Percentiles rank a stretch among this genome's conserved stretches.
Evolutionary conservation across 2,113 vertebrate species (phyloP).

Genomic region (Oryctolagus cuniculus): DNA sequence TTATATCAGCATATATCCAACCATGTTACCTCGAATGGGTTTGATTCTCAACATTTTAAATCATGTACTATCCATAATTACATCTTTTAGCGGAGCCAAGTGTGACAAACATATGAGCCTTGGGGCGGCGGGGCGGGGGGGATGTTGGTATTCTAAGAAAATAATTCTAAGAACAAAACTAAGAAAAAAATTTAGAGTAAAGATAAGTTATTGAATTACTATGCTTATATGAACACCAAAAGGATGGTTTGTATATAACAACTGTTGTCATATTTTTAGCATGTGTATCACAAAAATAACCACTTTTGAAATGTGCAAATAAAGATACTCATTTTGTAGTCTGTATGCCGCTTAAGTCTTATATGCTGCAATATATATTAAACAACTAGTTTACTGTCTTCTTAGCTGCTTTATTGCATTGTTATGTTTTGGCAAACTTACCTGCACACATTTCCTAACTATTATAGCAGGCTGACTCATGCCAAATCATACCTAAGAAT

Average conservation of each 20-base stretch:
- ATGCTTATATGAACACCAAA: slow-evolving; percentile 25
- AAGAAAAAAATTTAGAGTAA: not conserved
- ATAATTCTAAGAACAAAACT: not conserved
- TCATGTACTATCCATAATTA: not conserved
- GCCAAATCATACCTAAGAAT: slow-evolving; percentile 57
- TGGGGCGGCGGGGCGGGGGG: no score
- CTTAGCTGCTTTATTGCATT: slow-evolving; percentile 43
- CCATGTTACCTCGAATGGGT: not conserved
- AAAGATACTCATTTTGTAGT: slow-evolving; percentile 41
- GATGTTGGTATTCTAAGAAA: slow-evolving; percentile 34
- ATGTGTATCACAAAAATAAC: slow-evolving; percentile 49
- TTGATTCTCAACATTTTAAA: slow-evolving; percentile 11
- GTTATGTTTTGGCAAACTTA: slow-evolving; percentile 28
- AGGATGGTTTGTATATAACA: not conserved
- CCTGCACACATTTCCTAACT: not conserved
- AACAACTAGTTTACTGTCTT: not conserved
- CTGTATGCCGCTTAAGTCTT: not conserved
- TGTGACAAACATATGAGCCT: not conserved
- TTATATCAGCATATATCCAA: not conserved
- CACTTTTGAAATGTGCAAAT: not conserved
- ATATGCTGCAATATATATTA: not conserved
- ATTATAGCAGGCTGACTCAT: not conserved
- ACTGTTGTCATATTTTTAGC: slow-evolving; percentile 58
- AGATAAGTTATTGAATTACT: not conserved
- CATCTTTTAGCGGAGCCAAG: not conserved